Evolutionary conservation across 2,888 invertebrate genomes (phyloP), one percentile per base, ranked within the genome.

Genomic region (Cetonia aurata): DNA sequence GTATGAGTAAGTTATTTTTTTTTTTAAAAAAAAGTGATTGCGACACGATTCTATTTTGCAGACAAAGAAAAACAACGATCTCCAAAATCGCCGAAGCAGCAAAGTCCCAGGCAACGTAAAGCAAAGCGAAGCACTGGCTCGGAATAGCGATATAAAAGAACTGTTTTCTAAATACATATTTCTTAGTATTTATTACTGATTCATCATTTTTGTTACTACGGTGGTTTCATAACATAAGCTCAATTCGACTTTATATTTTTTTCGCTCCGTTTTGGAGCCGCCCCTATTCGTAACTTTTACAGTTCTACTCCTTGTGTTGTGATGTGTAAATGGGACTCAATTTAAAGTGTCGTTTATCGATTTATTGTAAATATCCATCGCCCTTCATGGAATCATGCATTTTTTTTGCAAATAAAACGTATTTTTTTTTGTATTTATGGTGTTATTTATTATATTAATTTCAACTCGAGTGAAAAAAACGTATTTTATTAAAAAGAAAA

Each of bases 51-150:
- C 25, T 65, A 48, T 75, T 77, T 71, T 75, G 1, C 46, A 71
- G 70, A 59, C 13, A 66, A 66, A 25, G 69, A 75, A 72, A 66
- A 59, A 48, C 93, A 92, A 84, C 93, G 93, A 88, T 91, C 92
- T 19, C 89, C 90, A 44, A 86, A 80, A 74, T 90, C 91, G n/a
- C 87, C 90, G 41, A 87, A 80, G 74, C 86, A 88, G 70, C 86
- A 88, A 69, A 93, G 93, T 75, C 93, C 94, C 66, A 91, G 92
- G 80, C 88, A 92, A 84, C 89, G 94, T 81, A 94, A 93, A 86
- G 89, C 89, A 52, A 93, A 93, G 85, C 89, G 91, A 83, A 87
- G 91, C 66, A 91, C 89, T 60, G 92, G 92, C 76, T 91, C 91
- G 15, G 83, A 83, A 77, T 83, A 82, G 77, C 77, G 37, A 17